These are phyloP conservation scores for Sphaerophoria taeniata DNA, from an alignment of 2,888 invertebrate species.

Conservation along the genomic window DNA sequence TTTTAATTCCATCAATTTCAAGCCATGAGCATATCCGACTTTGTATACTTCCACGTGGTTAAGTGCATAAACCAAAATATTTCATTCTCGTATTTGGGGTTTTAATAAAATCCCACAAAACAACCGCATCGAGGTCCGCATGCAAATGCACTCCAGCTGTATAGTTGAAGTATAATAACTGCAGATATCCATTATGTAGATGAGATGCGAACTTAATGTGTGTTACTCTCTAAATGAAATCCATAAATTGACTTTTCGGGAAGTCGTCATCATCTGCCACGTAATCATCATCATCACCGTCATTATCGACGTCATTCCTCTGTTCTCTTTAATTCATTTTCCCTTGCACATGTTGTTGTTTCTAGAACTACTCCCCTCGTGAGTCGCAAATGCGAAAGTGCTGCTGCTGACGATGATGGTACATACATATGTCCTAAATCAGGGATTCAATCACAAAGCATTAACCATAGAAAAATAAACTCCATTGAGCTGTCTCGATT, in stretches of 20 bases:
- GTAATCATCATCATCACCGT: constrained; percentile 7
- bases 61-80: background rate
- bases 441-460: constrained; percentile 11
- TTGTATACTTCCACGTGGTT: constrained; percentile 16
- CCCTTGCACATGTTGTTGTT: background rate
- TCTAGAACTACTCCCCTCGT: background rate
- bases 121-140: constrained; percentile 36
- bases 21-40: too few species aligned
- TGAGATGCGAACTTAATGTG: constrained; percentile 74
- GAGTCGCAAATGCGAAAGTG: background rate
- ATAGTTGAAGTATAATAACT: constrained; percentile 65
- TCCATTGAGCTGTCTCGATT: constrained; percentile 38
- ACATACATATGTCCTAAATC: constrained; percentile 15
- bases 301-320: constrained; percentile 9
- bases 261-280: constrained; percentile 43
- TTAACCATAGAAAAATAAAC: background rate
- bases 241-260: constrained; percentile 73
- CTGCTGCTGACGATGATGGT: constrained; percentile 9
- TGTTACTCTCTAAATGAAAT: constrained; percentile 74
- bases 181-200: constrained; percentile 76
- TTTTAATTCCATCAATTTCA: constrained; percentile 20
- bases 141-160: constrained; percentile 28
- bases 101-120: constrained; percentile 60
- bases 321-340: constrained; percentile 1
- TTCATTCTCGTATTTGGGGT: background rate